A percentile compares a stretch with the other conserved stretches of the same genome.
These are phyloP conservation scores for Oscheius onirici DNA, from an alignment of 2,888 invertebrate genomes.

Conservation along the genomic window DNA sequence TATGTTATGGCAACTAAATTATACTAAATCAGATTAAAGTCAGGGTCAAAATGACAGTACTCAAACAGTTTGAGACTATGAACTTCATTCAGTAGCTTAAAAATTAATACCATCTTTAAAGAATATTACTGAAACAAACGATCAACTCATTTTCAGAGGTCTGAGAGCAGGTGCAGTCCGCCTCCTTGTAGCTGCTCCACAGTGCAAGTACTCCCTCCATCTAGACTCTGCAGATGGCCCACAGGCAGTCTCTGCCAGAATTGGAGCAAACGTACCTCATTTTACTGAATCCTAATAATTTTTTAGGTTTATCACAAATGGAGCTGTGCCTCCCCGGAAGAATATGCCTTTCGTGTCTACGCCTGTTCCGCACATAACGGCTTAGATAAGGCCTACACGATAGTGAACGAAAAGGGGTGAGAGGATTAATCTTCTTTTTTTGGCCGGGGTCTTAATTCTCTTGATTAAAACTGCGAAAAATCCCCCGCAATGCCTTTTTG, in stretches of 20 bases:
- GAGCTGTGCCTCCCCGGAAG: constrained; percentile 38
- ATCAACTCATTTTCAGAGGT: background rate
- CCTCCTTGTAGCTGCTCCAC: constrained; percentile 33
- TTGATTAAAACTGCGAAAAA: too few species aligned
- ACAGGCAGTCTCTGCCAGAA: constrained; percentile 36
- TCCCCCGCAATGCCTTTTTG: too few species aligned
- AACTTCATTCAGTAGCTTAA: too few species aligned
- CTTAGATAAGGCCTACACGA: constrained; percentile 40
- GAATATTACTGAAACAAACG: too few species aligned
- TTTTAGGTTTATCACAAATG: constrained; percentile 48
- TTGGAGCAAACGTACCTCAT: constrained; percentile 45
- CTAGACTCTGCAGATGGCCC: constrained; percentile 38
- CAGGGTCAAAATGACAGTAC: too few species aligned
- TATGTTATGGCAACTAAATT: too few species aligned
- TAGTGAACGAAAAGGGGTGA: constrained; percentile 53
- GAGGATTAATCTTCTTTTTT: background rate
- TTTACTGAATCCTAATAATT: background rate
- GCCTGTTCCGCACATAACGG: constrained; percentile 49
- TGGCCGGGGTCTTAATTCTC: background rate
- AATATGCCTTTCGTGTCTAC: constrained; percentile 49
- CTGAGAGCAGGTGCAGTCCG: constrained; percentile 28
- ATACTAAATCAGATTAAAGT: too few species aligned
- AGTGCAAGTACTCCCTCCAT: constrained; percentile 51
- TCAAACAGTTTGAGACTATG: too few species aligned
- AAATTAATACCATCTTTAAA: too few species aligned